phyloP scores from a whole-genome alignment of 1,140 invertebrate species.

The Yoshiicerus persimilis region DNA sequence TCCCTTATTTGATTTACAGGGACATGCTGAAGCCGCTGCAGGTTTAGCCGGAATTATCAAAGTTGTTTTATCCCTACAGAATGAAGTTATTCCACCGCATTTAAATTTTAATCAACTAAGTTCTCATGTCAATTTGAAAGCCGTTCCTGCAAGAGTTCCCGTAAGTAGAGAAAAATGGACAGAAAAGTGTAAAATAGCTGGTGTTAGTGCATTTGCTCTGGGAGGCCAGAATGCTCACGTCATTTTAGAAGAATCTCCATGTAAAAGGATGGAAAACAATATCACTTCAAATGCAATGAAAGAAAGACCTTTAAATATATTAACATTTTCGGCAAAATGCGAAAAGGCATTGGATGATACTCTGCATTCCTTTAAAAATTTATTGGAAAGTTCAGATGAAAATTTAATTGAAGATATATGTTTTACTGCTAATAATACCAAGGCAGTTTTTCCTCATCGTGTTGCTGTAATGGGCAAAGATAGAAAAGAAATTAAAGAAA shows the following conservation, averaged over 20 bases:
- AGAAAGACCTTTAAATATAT: background rate
- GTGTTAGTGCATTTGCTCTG: constrained; percentile 23
- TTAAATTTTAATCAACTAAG: background rate
- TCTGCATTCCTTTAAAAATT: too few species aligned
- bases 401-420: background rate
- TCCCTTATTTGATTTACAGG: too few species aligned
- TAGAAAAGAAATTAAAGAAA: background rate
- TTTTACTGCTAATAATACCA: background rate
- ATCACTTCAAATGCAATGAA: too few species aligned
- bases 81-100: background rate
- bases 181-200: background rate
- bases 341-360: background rate
- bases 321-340: background rate
- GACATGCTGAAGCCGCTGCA: constrained; percentile 61
- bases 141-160: too few species aligned
- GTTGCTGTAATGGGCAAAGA: background rate
- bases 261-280: background rate
- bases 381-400: too few species aligned
- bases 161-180: background rate
- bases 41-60: background rate
- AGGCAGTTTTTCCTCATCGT: background rate
- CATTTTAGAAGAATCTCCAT: too few species aligned
- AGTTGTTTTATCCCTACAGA: background rate
- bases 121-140: background rate
- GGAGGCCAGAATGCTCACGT: constrained; percentile 8